Base-by-base conservation (phyloP, 2,888 invertebrate species). In the Machimus rusticus region DNA sequence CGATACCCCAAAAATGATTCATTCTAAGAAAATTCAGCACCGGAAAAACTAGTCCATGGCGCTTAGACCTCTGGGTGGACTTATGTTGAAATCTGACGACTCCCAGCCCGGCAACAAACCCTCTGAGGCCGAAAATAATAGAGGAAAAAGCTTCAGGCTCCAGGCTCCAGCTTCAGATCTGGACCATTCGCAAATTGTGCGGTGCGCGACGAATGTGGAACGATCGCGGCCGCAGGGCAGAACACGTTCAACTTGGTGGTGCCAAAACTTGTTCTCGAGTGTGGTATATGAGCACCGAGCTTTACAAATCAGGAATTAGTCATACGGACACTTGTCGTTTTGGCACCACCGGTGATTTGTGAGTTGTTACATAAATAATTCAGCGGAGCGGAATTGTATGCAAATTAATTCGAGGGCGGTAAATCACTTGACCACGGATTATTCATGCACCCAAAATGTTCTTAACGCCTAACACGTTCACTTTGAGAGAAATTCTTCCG, bases 21-120 rank as follows among this genome's bases (percentile, higher is more conserved):
- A 88, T 86, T 88, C 81, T 57, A 34, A 86, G 87, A 88, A 86
- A 88, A 88, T 88, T 76, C 76, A 81, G 87, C 74, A 66, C 74
- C 51, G 39, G 86, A 78, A 85, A 84, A 86, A 81, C 82, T n/a
- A 51, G 82, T 82, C 82, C 34, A 82, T 82, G 82, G 82, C 82
- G 82, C 82, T 82, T 34, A 82, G 55, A 31, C 82, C 57, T 51
- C 82, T 82, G 8, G 23, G 31, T 74, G 74, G 76, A 76, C 74
- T 76, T 86, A 76, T 86, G 74, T 86, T 76, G 86, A 74, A 66
- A 86, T 86, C 86, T 46, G 74, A 85, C 74, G 85, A 86, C 9
- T 86, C 57, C 57, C n/a, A 28, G 39, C 16, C 74, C n/a, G 39
- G 14, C 9, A 31, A 51, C n/a, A 12, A 55, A 51, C 31, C 57